A percentile compares a stretch with the other conserved stretches of the same genome.
Evolutionary conservation across 2,888 invertebrate genomes (phyloP).

Genomic region (Drosophila gaucha): DNA sequence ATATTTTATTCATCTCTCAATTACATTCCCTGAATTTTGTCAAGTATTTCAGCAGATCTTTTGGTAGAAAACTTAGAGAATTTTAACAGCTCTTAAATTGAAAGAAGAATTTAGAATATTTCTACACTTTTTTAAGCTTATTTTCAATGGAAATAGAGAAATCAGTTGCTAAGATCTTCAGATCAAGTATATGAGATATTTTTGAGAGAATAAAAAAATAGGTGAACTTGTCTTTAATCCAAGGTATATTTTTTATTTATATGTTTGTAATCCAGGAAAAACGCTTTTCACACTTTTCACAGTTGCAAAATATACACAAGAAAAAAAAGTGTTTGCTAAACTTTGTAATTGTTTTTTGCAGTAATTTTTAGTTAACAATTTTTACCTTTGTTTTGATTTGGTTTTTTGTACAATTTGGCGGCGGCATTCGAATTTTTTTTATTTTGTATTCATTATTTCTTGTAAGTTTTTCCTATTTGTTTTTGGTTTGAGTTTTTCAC

Average conservation of each 20-base stretch:
- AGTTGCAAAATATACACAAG: conserved; percentile 36
- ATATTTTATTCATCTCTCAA: no score
- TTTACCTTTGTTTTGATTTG: conserved; percentile 53
- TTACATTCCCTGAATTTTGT: no score
- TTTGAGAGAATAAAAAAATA: neutral
- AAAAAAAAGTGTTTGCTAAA: conserved; percentile 34
- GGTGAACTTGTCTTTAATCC: conserved; percentile 30
- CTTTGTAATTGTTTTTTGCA: neutral
- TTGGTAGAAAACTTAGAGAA: neutral
- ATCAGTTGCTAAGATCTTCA: neutral
- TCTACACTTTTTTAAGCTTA: neutral
- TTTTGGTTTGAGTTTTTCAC: conserved; percentile 37
- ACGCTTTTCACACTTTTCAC: conserved; percentile 10
- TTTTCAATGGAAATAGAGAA: neutral
- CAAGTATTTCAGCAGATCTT: no score
- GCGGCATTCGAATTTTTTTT: conserved; percentile 64
- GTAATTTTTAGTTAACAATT: conserved; percentile 1
- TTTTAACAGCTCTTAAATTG: no score
- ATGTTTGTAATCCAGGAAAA: conserved; percentile 12
- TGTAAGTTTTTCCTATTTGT: conserved; percentile 3
- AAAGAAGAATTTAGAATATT: no score
- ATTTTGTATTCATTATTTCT: conserved; percentile 1
- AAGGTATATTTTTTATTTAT: conserved; percentile 2
- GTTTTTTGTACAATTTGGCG: conserved; percentile 61
- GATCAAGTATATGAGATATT: no score